Evolutionary conservation across 2,888 invertebrate species (phyloP).

Genomic region (Campopleginae sp.): DNA sequence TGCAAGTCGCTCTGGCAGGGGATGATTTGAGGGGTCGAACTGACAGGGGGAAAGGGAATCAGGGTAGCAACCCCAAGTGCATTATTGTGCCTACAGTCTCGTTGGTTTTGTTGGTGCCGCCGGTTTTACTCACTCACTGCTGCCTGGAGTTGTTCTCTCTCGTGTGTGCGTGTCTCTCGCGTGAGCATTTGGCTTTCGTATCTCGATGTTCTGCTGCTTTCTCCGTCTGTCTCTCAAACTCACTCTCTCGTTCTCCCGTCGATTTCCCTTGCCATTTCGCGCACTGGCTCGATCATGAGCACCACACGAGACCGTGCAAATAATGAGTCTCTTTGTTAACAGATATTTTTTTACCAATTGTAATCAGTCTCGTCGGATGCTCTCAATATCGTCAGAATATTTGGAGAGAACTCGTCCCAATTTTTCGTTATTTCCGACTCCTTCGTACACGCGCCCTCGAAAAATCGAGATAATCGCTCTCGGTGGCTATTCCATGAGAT

Average conservation of each 20-base stretch:
- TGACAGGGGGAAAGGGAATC: constrained; percentile 37
- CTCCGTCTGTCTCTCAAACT: neutral
- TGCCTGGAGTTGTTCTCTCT: constrained; percentile 38
- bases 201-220: constrained; percentile 24
- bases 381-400: too few relatives aligned
- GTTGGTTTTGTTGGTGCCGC: constrained; percentile 28
- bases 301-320: too few relatives aligned
- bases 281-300: too few relatives aligned
- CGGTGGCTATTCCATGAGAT: neutral
- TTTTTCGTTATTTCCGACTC: neutral
- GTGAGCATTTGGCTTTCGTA: constrained; percentile 49
- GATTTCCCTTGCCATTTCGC: too few relatives aligned
- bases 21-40: constrained; percentile 40
- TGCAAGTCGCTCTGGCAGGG: constrained; percentile 64
- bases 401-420: neutral
- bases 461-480: neutral
- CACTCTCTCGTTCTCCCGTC: neutral
- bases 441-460: too few relatives aligned
- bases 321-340: too few relatives aligned
- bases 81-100: constrained; percentile 47
- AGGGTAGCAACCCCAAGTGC: constrained; percentile 56
- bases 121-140: constrained; percentile 43
- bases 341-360: too few relatives aligned
- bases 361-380: too few relatives aligned
- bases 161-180: constrained; percentile 44